Conservation (phyloP, 2,113 vertebrate genomes). For the Opisthocomus hoazin region DNA sequence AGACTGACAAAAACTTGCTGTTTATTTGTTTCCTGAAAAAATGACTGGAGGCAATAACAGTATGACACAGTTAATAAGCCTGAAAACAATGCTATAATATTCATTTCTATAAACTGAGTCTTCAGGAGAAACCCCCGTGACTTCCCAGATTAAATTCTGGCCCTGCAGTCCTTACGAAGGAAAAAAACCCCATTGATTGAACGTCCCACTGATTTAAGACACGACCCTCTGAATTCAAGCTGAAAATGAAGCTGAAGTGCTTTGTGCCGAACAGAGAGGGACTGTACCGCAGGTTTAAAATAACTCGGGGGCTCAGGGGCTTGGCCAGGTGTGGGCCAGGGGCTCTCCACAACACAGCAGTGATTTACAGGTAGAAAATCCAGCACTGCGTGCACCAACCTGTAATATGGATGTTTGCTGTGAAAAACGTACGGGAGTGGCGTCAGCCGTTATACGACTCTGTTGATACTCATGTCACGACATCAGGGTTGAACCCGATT, state of each 20-base stretch:
- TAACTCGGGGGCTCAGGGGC: background rate
- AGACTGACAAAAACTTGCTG: slow-evolving; percentile 68
- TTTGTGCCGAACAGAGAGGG: background rate
- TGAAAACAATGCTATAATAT: slow-evolving; percentile 42
- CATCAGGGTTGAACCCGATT: background rate
- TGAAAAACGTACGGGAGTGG: background rate
- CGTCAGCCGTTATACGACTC: background rate
- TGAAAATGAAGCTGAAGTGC: background rate
- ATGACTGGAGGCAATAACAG: slow-evolving; percentile 49
- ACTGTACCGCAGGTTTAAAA: background rate
- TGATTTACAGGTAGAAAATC: background rate
- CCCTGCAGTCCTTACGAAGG: background rate
- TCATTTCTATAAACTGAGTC: background rate
- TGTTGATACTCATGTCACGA: accelerated
- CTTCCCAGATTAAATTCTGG: background rate
- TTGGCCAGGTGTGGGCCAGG: background rate
- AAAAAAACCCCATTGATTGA: background rate
- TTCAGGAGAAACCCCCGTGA: background rate
- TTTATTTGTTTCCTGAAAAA: slow-evolving; percentile 65
- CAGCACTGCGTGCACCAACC: background rate
- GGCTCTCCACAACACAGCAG: background rate
- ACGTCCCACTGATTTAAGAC: background rate
- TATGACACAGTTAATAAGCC: slow-evolving; percentile 65
- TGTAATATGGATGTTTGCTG: accelerated
- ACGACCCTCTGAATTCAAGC: background rate